These are phyloP conservation scores for Alloscopus bannaensis DNA, from an alignment of 2,888 invertebrate species.

Conservation along the genomic window DNA sequence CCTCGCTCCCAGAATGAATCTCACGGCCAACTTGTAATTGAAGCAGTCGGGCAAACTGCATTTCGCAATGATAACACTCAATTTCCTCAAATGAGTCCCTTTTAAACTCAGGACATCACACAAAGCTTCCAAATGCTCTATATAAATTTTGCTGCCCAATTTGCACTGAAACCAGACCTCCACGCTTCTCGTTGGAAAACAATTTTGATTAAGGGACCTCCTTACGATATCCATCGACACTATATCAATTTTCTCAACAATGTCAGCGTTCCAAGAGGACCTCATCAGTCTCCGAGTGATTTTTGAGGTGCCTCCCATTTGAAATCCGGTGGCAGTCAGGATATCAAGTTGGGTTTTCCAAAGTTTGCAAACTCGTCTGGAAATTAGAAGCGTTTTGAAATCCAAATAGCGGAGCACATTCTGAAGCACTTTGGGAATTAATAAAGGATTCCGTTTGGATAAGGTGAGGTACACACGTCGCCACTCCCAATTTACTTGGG, in stretches of 20 bases:
- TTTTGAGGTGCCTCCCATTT: not conserved
- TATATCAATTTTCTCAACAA: slow-evolving; percentile 7
- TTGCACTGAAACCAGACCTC: not conserved
- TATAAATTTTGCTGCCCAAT: not conserved
- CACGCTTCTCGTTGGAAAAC: not conserved
- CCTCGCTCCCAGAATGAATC: not conserved
- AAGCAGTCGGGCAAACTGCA: not conserved
- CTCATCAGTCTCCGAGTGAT: not conserved
- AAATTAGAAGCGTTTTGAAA: not conserved
- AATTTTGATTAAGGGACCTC: not conserved
- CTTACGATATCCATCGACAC: not conserved
- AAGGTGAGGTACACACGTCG: not conserved
- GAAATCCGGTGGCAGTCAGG: not conserved
- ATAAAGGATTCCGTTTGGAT: not conserved
- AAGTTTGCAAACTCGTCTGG: not conserved
- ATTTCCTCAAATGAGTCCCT: not conserved
- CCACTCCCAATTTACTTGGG: not conserved
- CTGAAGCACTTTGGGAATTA: not conserved
- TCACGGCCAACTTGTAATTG: slow-evolving; percentile 1
- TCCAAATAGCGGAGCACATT: not conserved
- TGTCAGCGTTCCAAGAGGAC: not conserved
- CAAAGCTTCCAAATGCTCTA: not conserved
- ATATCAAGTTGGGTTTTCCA: not conserved
- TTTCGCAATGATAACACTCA: not conserved
- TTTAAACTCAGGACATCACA: not conserved